These are phyloP conservation scores for Synergus gifuensis DNA, from an alignment of 2,888 invertebrate genomes.

Conservation along the genomic window DNA sequence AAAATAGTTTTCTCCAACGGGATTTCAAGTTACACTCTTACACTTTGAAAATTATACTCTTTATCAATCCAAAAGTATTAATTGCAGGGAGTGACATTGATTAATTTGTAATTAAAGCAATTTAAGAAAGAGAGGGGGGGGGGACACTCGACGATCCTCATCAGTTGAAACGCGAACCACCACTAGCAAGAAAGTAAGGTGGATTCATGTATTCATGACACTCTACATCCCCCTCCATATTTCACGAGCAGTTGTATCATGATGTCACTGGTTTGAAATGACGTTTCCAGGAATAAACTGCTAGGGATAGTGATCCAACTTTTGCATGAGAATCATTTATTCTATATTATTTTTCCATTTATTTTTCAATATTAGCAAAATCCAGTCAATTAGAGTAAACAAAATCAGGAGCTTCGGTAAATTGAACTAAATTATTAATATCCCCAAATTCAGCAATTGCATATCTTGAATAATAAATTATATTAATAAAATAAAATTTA, in stretches of 20 bases:
- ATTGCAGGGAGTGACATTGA: not conserved
- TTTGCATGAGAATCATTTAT: constrained; percentile 11
- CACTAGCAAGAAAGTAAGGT: constrained; percentile 33
- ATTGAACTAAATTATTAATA: not conserved
- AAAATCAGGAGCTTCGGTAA: not conserved
- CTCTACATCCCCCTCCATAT: constrained; percentile 31
- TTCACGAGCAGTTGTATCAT: constrained; percentile 16
- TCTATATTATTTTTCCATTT: not conserved
- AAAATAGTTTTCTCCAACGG: not conserved
- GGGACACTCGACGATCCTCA: constrained; percentile 3
- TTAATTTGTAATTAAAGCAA: not conserved
- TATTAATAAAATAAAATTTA: not conserved
- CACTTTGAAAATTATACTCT: not conserved
- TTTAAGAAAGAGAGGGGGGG: not conserved
- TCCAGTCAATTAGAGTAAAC: not conserved
- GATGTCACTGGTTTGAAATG: constrained; percentile 40
- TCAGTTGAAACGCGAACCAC: constrained; percentile 37
- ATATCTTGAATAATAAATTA: not conserved
- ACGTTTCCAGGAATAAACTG: constrained; percentile 42
- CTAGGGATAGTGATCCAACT: constrained; percentile 31
- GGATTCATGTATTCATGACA: constrained; percentile 33
- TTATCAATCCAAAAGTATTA: not conserved
- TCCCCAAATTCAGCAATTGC: not conserved
- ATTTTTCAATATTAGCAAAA: not conserved
- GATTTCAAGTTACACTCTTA: not conserved